A percentile compares a stretch with the other conserved stretches of the same genome.
phyloP scores from a whole-genome alignment of 2,797 vertebrate genomes.

The Rhinoraja longicauda region DNA sequence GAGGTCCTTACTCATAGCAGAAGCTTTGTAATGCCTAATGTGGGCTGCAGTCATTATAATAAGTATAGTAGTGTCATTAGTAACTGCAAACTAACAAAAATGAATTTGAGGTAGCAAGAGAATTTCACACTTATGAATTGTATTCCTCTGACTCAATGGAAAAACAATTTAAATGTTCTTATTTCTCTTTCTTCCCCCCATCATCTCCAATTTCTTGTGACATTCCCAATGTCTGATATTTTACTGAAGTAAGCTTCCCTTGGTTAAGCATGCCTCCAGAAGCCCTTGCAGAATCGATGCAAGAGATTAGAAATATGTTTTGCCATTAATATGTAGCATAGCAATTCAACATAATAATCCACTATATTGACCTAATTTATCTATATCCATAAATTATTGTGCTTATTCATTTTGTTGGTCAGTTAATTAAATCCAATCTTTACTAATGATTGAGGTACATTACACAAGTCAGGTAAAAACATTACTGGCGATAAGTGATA shows the following conservation, averaged over 20 bases:
- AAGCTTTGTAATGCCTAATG: not conserved
- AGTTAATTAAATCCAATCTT: not conserved
- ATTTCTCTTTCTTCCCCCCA: not conserved
- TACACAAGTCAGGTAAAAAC: not conserved
- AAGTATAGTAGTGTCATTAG: not conserved
- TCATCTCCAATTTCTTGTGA: not conserved
- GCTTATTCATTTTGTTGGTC: not conserved
- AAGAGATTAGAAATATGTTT: not conserved
- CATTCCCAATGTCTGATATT: not conserved
- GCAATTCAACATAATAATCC: not conserved
- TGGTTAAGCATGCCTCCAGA: not conserved
- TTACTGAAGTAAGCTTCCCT: not conserved
- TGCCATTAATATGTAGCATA: not conserved
- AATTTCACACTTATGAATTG: not conserved
- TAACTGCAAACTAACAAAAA: not conserved
- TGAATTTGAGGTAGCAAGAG: not conserved
- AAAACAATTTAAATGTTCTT: not conserved
- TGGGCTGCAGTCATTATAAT: not conserved
- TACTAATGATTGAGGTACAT: not conserved
- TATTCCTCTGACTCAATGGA: not conserved
- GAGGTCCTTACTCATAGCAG: not conserved
- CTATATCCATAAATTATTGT: not conserved
- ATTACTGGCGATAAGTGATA: not conserved
- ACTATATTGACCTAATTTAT: not conserved
- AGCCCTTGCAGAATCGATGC: not conserved